Base-by-base conservation (phyloP, 2,888 invertebrate genomes). In the Pseudococcus viburni region DNA sequence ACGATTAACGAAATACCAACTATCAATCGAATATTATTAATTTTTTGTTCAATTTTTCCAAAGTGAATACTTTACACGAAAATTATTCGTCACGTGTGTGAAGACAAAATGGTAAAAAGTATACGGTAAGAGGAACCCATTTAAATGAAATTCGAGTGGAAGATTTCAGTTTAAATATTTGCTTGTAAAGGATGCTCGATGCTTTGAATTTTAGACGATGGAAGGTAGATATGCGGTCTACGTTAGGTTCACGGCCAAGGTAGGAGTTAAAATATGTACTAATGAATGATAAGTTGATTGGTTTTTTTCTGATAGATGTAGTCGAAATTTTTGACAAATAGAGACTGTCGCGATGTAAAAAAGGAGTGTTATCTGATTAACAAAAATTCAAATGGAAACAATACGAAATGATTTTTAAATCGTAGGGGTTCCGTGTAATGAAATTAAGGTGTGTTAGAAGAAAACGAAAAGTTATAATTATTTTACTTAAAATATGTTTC, bases 221-320 rank as follows among this genome's bases (percentile, higher is more conserved):
- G 80, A 83, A 83, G n/a, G 19, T 19, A 46, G 80, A 19, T 46
- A 42, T 83, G n/a, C 17, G 46, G 80, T 80, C 80, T 80, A 80
- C 46, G 42, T 46, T 46, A 46, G 46, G 80, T 83, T 83, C 80
- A 83, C 15, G 80, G 80, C 8, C 80, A 46, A n/a, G 19, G 26
- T 46, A 83, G 6, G 46, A 83, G 80, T 83, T 46, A 9, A 83
- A 46, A 83, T 80, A 80, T 83, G 19, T 46, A 19, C 80, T 83
- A 83, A 83, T 83, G 80, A 83, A 83, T 83, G 80, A 77, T 77
- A 15, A 77, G 80, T 83, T 83, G 80, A 83, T 83, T 83, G 80
- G 3, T 46, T 46, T 80, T 46, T 46, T 83, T 33, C 11, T 46
- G 80, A 83, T 22, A n/a, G 80, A 83, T 83, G 46, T 19, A 19